Evolutionary conservation across 2,797 vertebrate species (phyloP), one percentile per base, ranked within the genome.

Genomic region (Pseudocheirus occidentalis): DNA sequence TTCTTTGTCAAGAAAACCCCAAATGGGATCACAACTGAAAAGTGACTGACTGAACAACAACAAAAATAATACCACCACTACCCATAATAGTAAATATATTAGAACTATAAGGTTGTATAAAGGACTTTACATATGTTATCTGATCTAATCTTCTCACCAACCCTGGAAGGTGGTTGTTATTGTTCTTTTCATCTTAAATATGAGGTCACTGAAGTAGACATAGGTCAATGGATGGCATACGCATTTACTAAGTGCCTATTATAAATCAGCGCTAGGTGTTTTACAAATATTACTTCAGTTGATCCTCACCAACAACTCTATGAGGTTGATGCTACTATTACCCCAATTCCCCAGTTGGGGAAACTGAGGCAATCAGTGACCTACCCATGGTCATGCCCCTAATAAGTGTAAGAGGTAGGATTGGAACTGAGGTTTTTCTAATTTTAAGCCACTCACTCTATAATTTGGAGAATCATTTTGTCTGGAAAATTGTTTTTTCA

Each of bases 401-500:
- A 34, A 34, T 62, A 62, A 34, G 59, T 34, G 9, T 62, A 62
- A 62, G 59, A 62, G 31, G 59, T 27, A 62, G 31, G 29, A 4
- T 34, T 34, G 34, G 59, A 66, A 66, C 31, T 16, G 31, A n/a
- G 14, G 34, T 66, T 34, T n/a, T n/a, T 34, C 34, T 66, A 12
- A 66, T 73, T 73, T 73, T 73, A 73, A n/a, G 5, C 14, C 34
- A n/a, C 34, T 66, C 62, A 66, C 4, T 46, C 7, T 27, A n/a
- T 46, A 81, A 81, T 81, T 46, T 27, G 46, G 40, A 81, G 9
- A 21, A 46, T 46, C 5, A 27, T 12, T 0, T 87, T 95, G 59
- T 66, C 94, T 92, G 55, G 24, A 55, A 92, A 93, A 46, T 54
- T 95, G 46, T 56, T 55, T 56, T 54, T 90, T 62, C 52, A 29